phyloP scores from a whole-genome alignment of 2,797 vertebrate species.

The Apodemus agrarius region DNA sequence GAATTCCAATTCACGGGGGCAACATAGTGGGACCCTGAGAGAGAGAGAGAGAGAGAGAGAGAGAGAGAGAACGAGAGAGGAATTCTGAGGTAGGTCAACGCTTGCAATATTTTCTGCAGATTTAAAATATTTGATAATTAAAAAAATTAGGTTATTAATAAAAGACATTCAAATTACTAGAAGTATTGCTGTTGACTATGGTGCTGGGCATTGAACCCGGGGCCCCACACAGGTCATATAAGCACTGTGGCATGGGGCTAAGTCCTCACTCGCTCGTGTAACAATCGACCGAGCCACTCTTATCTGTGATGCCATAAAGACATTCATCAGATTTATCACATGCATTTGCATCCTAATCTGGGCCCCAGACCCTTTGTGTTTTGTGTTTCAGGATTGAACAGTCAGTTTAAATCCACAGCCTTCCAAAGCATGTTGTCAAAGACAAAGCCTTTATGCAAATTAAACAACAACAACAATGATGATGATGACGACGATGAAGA shows the following conservation, averaged over 20 bases:
- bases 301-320: background rate
- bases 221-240: background rate
- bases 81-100: constrained; percentile 10
- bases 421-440: background rate
- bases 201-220: background rate
- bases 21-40: no score
- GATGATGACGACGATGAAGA: no score
- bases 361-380: background rate
- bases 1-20: background rate
- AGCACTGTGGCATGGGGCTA: background rate
- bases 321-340: background rate
- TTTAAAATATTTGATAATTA: constrained; percentile 28
- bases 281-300: background rate
- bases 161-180: background rate
- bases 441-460: background rate
- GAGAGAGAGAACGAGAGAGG: no score
- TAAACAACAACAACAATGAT: background rate
- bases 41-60: background rate
- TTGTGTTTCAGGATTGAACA: background rate
- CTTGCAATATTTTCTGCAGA: background rate
- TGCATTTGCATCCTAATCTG: background rate
- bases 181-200: background rate
- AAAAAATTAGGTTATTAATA: background rate
- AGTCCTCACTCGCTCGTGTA: background rate
- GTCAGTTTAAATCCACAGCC: background rate